Percentiles rank a stretch among this genome's conserved stretches.
These are phyloP conservation scores for Calcarius lapponicus DNA, from an alignment of 2,797 vertebrate species.

Conservation along the genomic window DNA sequence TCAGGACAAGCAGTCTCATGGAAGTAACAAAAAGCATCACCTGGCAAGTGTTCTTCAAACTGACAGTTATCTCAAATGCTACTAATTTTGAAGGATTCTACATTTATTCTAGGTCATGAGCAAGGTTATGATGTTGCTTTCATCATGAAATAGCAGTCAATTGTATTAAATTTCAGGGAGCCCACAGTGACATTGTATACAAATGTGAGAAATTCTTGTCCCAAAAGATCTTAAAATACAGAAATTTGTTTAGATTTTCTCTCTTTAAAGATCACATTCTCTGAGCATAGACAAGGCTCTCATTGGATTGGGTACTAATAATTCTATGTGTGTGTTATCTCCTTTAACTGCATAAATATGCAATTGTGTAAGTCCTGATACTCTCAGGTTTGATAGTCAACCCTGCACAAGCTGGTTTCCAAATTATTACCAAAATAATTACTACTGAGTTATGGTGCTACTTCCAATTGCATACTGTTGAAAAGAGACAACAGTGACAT, in stretches of 20 bases:
- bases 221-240: not conserved
- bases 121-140: not conserved
- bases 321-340: not conserved
- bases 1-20: not conserved
- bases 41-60: not conserved
- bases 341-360: not conserved
- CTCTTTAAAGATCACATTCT: not conserved
- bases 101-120: not conserved
- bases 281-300: not conserved
- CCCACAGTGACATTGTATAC: not conserved
- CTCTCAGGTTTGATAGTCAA: not conserved
- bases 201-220: not conserved
- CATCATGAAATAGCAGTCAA: not conserved
- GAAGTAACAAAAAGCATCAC: not conserved
- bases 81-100: not conserved
- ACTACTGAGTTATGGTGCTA: not conserved
- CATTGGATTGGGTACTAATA: not conserved
- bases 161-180: not conserved
- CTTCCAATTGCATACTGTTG: not conserved
- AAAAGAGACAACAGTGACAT: not conserved
- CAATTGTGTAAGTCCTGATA: not conserved
- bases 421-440: not conserved
- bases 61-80: not conserved
- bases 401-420: not conserved
- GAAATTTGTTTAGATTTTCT: not conserved